phyloP scores from a whole-genome alignment of 1,140 invertebrate species.

The Battus philenor region DNA sequence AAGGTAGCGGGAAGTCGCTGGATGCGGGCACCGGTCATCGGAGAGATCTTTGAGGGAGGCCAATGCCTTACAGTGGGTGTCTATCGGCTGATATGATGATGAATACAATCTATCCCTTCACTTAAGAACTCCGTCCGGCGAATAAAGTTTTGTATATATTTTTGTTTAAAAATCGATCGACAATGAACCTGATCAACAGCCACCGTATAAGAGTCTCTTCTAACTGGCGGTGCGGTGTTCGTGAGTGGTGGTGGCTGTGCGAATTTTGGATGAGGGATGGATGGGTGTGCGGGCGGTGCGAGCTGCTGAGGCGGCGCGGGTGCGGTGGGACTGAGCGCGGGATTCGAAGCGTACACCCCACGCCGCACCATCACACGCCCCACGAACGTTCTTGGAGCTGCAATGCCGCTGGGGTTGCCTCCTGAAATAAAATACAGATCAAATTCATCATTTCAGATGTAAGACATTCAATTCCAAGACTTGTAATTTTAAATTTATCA shows the following conservation, averaged over 20 bases:
- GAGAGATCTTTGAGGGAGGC: too few relatives aligned
- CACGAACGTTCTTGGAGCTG: conserved; percentile 21
- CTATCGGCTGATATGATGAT: too few relatives aligned
- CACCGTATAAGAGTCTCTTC: conserved; percentile 39
- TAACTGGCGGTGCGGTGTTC: conserved; percentile 15
- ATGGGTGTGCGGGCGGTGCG: conserved; percentile 5
- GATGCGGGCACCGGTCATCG: too few relatives aligned
- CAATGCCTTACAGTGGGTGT: too few relatives aligned
- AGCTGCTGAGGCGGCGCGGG: conserved; percentile 16
- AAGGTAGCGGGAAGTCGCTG: too few relatives aligned
- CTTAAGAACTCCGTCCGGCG: too few relatives aligned
- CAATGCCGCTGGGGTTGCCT: conserved; percentile 10
- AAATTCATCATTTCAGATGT: too few relatives aligned
- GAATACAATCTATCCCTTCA: too few relatives aligned
- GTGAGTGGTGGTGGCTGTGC: conserved; percentile 9
- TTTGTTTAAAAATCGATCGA: too few relatives aligned
- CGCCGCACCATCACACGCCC: conserved; percentile 46
- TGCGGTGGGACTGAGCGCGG: conserved; percentile 55
- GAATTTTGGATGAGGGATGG: neutral
- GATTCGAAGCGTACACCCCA: conserved; percentile 67
- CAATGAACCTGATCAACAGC: conserved; percentile 11
- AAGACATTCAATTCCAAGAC: too few relatives aligned
- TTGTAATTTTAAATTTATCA: too few relatives aligned
- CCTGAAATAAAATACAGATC: conserved; percentile 18
- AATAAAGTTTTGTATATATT: too few relatives aligned